Conservation (phyloP, 2,888 invertebrate species). For the Sclerodermus sp. region DNA sequence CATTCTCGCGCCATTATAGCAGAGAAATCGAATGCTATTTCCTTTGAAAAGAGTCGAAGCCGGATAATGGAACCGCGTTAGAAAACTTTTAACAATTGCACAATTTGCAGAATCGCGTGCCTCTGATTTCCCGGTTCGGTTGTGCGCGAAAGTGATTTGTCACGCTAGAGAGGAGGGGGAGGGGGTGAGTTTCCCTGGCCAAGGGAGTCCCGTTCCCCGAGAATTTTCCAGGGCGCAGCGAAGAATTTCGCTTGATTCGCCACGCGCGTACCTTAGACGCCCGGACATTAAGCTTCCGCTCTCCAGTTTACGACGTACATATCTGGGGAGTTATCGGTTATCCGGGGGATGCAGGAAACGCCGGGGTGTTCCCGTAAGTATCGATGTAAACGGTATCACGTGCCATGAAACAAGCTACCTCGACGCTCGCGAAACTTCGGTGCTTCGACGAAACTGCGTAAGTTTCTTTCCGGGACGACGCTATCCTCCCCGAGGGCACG, state of each 20-base stretch:
- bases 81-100: slow-evolving; percentile 11
- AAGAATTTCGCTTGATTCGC: no score
- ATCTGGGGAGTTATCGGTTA: background rate
- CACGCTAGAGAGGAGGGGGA: no score
- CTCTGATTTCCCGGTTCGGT: background rate
- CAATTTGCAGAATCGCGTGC: background rate
- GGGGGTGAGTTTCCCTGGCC: no score
- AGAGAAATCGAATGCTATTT: slow-evolving; percentile 33
- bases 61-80: slow-evolving; percentile 34
- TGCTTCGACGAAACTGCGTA: slow-evolving; percentile 17
- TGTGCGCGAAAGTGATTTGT: no score
- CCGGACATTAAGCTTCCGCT: no score
- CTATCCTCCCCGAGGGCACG: no score
- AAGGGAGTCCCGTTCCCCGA: no score
- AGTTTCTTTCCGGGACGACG: slow-evolving; percentile 18
- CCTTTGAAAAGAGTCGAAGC: slow-evolving; percentile 39
- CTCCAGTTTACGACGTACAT: no score
- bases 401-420: slow-evolving; percentile 3
- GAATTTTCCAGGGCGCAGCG: no score
- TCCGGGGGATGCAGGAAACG: slow-evolving; percentile 1
- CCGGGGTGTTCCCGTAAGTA: slow-evolving; percentile 13
- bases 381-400: slow-evolving; percentile 3
- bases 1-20: slow-evolving; percentile 36
- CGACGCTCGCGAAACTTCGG: slow-evolving; percentile 13
- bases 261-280: no score